Base-by-base conservation (phyloP, 2,888 invertebrate genomes). In the Rhyacophila evoluta region DNA sequence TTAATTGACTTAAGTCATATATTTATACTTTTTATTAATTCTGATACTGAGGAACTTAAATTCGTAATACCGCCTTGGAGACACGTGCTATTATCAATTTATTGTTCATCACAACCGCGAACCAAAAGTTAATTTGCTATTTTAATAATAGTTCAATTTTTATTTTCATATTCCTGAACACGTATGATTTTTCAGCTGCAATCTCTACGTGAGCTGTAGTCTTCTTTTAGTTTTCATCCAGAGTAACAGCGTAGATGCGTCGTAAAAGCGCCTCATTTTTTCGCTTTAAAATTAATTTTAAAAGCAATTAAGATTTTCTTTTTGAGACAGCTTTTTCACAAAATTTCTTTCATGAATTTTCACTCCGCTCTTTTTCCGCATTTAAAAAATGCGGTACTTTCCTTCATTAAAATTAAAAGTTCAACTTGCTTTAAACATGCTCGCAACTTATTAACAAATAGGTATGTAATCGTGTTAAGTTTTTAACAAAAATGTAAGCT, bases 241-340 rank as follows among this genome's bases (percentile, higher is more conserved):
- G 15, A 15, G 41, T 39, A 39, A 4, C 15, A 6, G 39, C 39
- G n/a, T 19, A 55, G 55, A 55, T 55, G 55, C 55, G 25, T 10
- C 25, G 55, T 55, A 25, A 55, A 55, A 55, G 55, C 55, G 12
- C 55, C 55, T 55, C 55, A 55, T 8, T 25, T 55, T 19, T 55
- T 55, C 10, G 19, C 55, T 8, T 19, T 25, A 25, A 55, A 55
- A 55, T 55, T 55, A 55, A 55, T 55, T 55, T 55, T 25, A 55
- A 55, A 55, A 55, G 55, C 55, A 55, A 55, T 55, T 55, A 55
- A 55, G 55, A 55, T 55, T 55, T 55, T 6, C 55, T 25, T 19
- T 55, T 55, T 55, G 55, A 55, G 19, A 55, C 8, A 1, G 55
- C 19, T 55, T 55, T 55, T 55, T 55, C 55, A 19, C 19, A 55